A percentile compares a stretch with the other conserved stretches of the same genome.
Conservation (phyloP, 2,113 vertebrate genomes). For the Corythaeola cristata region DNA sequence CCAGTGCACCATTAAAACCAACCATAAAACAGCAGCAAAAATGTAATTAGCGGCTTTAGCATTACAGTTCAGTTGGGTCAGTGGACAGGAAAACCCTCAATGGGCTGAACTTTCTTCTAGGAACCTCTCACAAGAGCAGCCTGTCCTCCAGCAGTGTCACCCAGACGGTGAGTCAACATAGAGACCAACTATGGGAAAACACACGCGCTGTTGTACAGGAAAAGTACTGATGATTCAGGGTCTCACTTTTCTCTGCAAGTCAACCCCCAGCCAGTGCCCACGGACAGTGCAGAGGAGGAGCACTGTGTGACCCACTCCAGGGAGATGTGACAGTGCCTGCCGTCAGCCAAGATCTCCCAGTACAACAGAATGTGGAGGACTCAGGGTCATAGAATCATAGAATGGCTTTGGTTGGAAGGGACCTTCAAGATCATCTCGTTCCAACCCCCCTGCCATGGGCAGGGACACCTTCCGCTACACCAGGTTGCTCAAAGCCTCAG, state of each 20-base stretch:
- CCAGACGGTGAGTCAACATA: not conserved
- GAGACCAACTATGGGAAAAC: not conserved
- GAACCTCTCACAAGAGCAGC: not conserved
- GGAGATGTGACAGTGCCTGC: not conserved
- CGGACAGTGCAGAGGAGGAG: not conserved
- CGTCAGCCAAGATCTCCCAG: not conserved
- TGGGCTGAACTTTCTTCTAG: not conserved
- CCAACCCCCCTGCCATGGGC: no score
- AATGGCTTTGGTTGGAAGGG: no score
- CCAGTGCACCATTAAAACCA: not conserved
- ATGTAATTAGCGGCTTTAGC: not conserved
- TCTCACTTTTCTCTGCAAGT: not conserved
- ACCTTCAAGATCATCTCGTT: no score
- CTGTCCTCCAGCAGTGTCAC: not conserved
- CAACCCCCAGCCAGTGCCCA: not conserved
- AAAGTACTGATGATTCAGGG: not conserved
- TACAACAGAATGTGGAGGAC: not conserved
- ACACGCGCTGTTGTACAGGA: fast-evolving
- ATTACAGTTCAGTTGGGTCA: not conserved
- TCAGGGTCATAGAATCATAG: not conserved
- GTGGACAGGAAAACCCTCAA: not conserved
- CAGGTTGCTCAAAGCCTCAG: no score
- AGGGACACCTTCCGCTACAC: no score
- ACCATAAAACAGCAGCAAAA: not conserved
- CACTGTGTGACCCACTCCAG: not conserved